Conservation (phyloP, 2,113 vertebrate genomes). For the Misgurnus anguillicaudatus region DNA sequence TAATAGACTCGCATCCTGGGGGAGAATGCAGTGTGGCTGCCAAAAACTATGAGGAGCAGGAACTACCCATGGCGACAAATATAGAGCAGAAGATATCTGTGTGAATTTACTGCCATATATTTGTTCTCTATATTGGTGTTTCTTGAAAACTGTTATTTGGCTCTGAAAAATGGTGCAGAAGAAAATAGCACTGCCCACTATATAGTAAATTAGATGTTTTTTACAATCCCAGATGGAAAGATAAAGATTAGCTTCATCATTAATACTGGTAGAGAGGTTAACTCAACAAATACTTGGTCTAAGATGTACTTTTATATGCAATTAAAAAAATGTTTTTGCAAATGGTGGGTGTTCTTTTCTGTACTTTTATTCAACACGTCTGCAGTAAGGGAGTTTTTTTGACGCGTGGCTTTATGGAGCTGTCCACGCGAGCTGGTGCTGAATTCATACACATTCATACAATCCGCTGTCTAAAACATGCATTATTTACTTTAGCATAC, state of each 20-base stretch:
- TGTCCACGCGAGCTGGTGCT: conserved; percentile 4
- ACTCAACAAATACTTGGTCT: neutral
- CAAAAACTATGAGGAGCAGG: neutral
- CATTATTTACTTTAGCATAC: too few species aligned
- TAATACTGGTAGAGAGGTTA: neutral
- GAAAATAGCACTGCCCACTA: neutral
- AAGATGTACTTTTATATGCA: neutral
- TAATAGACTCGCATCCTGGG: conserved; percentile 29
- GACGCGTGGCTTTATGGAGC: neutral
- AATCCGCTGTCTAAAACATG: neutral
- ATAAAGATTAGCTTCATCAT: neutral
- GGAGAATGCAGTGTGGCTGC: neutral
- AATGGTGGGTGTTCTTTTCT: too few species aligned
- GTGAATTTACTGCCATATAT: neutral
- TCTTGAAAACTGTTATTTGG: conserved; percentile 4
- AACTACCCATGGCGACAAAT: neutral
- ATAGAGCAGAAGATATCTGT: neutral
- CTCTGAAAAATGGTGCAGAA: neutral
- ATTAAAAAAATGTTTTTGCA: neutral
- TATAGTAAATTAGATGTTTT: neutral
- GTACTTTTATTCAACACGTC: neutral
- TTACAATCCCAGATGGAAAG: neutral
- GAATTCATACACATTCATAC: neutral
- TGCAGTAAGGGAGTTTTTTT: too few species aligned
- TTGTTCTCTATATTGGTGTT: neutral